Percentiles rank a stretch among this genome's conserved stretches.
Evolutionary conservation across 1,140 invertebrate genomes (phyloP).

Genomic region (Conus betulinus): DNA sequence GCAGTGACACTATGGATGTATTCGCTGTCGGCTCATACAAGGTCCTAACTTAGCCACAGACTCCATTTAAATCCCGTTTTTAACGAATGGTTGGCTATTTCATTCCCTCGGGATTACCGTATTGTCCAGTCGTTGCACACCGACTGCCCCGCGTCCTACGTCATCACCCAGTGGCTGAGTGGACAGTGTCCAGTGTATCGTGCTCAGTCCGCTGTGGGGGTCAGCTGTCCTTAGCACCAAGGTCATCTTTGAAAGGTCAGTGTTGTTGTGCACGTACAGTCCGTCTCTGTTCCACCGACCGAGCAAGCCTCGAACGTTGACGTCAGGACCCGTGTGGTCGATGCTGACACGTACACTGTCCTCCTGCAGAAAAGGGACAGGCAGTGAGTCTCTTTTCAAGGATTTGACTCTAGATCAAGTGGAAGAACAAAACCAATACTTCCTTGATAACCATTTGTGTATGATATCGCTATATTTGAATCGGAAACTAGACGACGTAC

Average conservation of each 20-base stretch:
- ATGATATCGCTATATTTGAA: constrained; percentile 41
- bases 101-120: too few relatives aligned
- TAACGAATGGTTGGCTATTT: too few relatives aligned
- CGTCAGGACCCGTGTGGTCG: constrained; percentile 46
- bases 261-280: constrained; percentile 47
- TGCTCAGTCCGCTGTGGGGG: constrained; percentile 51
- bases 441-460: constrained; percentile 39
- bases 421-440: constrained; percentile 45
- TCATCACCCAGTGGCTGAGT: constrained; percentile 21
- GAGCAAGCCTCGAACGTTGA: constrained; percentile 42
- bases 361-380: neutral
- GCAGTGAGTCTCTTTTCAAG: neutral
- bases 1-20: too few relatives aligned
- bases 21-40: too few relatives aligned
- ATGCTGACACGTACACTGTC: constrained; percentile 48
- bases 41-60: too few relatives aligned
- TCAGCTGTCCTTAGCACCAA: constrained; percentile 55
- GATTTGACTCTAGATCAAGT: neutral
- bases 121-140: constrained; percentile 23
- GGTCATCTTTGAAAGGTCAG: constrained; percentile 55
- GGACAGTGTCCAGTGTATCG: constrained; percentile 36
- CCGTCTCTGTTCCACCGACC: constrained; percentile 40
- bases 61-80: too few relatives aligned
- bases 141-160: constrained; percentile 29
- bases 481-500: neutral